phyloP scores from a whole-genome alignment of 2,888 invertebrate genomes.

The Calliphora vomitoria region DNA sequence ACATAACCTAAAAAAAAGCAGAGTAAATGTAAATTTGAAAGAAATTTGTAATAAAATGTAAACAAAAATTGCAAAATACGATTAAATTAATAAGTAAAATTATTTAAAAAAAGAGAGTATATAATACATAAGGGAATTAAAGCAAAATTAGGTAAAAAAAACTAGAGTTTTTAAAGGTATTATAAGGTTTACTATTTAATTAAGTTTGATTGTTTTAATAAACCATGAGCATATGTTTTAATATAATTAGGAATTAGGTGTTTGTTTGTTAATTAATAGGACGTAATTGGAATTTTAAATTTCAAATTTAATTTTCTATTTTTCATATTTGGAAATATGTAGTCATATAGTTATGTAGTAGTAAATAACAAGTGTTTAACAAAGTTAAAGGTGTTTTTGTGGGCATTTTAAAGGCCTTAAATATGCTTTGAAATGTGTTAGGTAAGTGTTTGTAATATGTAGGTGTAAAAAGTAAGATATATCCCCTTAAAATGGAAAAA shows the following conservation, averaged over 20 bases:
- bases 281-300: conserved; percentile 52
- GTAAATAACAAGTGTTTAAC: conserved; percentile 68
- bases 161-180: background rate
- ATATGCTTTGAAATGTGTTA: conserved; percentile 55
- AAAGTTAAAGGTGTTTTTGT: conserved; percentile 44
- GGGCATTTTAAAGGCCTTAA: conserved; percentile 39
- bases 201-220: conserved; percentile 61
- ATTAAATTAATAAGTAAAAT: background rate
- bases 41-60: too few species aligned
- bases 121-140: background rate
- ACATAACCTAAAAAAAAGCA: background rate
- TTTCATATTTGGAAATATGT: background rate
- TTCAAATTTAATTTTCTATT: conserved; percentile 6
- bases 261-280: conserved; percentile 60
- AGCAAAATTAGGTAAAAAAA: background rate
- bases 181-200: conserved; percentile 8
- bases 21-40: background rate
- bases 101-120: background rate
- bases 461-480: conserved; percentile 15
- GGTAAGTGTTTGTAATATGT: conserved; percentile 43
- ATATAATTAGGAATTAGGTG: conserved; percentile 67
- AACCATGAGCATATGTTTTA: conserved; percentile 62
- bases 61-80: background rate
- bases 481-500: background rate
- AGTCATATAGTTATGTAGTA: background rate